Conservation (phyloP, 2,113 vertebrate species). For the Ciconia boyciana region DNA sequence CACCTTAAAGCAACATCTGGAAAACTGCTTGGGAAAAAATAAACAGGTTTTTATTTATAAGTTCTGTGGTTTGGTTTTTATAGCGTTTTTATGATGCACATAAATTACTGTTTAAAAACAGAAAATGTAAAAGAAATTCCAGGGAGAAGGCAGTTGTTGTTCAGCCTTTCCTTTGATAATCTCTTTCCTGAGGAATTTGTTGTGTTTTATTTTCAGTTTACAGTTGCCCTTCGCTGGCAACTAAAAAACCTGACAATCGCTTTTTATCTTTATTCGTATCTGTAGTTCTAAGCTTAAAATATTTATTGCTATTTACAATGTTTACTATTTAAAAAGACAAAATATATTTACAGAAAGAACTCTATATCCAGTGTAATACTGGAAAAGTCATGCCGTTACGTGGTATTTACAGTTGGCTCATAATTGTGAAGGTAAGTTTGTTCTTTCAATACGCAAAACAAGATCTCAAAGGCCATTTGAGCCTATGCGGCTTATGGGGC, state of each 20-base stretch:
- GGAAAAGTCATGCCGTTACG: fast-evolving
- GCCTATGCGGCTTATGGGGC: fast-evolving
- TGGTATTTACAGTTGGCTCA: fast-evolving
- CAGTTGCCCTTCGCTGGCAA: background rate
- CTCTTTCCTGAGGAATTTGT: background rate
- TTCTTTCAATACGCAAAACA: fast-evolving
- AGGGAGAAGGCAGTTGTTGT: background rate
- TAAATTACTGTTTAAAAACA: constrained; percentile 25
- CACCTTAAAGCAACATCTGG: background rate
- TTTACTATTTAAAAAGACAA: background rate
- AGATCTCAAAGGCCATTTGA: fast-evolving
- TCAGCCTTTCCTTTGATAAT: background rate
- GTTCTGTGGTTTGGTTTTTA: background rate
- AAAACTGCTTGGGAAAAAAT: background rate
- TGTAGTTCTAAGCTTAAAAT: background rate
- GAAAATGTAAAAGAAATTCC: background rate
- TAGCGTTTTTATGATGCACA: background rate
- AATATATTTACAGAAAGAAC: background rate
- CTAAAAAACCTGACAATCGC: background rate
- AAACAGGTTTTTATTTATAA: background rate
- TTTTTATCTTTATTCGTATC: background rate
- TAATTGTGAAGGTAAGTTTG: background rate
- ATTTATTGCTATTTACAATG: background rate
- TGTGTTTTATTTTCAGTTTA: background rate
- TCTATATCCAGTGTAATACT: fast-evolving